phyloP scores from a whole-genome alignment of 2,888 invertebrate genomes.

The Mylabris sibirica region DNA sequence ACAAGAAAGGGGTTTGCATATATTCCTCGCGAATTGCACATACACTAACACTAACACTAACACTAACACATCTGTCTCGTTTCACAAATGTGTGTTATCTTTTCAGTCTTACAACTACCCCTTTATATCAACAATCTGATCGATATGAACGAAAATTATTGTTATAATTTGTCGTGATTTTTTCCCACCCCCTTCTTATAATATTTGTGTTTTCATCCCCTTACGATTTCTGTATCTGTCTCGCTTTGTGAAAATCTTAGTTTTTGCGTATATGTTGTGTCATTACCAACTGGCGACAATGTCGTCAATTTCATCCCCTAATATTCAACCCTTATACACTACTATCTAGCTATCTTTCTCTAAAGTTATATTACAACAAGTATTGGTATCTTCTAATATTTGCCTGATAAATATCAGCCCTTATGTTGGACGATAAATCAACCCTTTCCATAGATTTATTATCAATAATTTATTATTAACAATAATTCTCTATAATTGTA shows the following conservation, averaged over 20 bases:
- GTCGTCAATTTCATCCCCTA: neutral
- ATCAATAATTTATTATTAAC: neutral
- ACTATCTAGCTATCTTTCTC: neutral
- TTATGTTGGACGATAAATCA: neutral
- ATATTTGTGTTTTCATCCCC: neutral
- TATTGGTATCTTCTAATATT: neutral
- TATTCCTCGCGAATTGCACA: slow-evolving; percentile 44
- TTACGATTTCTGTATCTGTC: neutral
- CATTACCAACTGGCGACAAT: slow-evolving; percentile 5
- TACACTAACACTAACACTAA: slow-evolving; percentile 12
- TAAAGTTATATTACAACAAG: neutral
- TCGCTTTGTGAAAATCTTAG: neutral
- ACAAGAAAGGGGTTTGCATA: slow-evolving; percentile 66
- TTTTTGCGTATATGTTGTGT: neutral
- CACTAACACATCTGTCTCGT: slow-evolving; percentile 9
- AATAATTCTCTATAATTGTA: neutral
- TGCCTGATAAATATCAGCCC: slow-evolving; percentile 1
- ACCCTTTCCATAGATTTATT: neutral
- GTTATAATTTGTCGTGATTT: too few species aligned
- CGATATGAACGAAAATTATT: neutral
- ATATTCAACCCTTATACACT: neutral
- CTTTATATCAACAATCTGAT: neutral
- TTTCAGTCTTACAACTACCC: neutral
- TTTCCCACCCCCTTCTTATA: neutral
- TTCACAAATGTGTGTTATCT: slow-evolving; percentile 3